Conservation (phyloP, 2,797 vertebrate species). For the Harpagifer antarcticus region DNA sequence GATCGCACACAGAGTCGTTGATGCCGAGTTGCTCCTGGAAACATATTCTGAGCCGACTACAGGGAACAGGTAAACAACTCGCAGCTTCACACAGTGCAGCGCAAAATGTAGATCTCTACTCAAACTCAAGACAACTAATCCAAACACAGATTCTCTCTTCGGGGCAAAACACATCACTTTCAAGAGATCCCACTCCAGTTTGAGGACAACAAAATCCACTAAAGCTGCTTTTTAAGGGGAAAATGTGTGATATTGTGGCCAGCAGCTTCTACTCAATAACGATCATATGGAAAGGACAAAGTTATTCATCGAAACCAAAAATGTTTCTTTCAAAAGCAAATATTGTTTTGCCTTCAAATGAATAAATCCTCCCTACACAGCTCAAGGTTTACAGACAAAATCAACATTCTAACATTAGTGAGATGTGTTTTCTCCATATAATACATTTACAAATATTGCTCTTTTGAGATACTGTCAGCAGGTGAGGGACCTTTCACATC, state of each 20-base stretch:
- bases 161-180: slow-evolving; percentile 23
- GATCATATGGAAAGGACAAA: slow-evolving; percentile 10
- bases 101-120: slow-evolving; percentile 58
- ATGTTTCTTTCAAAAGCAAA: not conserved
- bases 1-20: slow-evolving; percentile 50
- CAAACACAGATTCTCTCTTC: slow-evolving; percentile 46
- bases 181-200: slow-evolving; percentile 17
- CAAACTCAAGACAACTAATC: slow-evolving; percentile 54
- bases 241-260: slow-evolving; percentile 7
- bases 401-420: not conserved
- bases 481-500: slow-evolving; percentile 21
- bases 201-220: slow-evolving; percentile 34
- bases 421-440: not conserved
- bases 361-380: not conserved
- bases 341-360: not conserved
- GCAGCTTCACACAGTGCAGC: slow-evolving; percentile 28
- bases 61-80: slow-evolving; percentile 71
- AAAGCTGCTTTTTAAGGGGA: slow-evolving; percentile 23
- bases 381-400: too few relatives aligned
- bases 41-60: slow-evolving; percentile 48
- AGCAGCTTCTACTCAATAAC: slow-evolving; percentile 24
- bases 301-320: not conserved
- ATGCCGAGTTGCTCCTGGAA: slow-evolving; percentile 55
- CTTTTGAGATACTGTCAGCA: not conserved
- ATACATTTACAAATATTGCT: not conserved